phyloP scores from a whole-genome alignment of 30 jellyfish, hydroid and myxozoan genomes.

The Cassiopea xamachana region DNA sequence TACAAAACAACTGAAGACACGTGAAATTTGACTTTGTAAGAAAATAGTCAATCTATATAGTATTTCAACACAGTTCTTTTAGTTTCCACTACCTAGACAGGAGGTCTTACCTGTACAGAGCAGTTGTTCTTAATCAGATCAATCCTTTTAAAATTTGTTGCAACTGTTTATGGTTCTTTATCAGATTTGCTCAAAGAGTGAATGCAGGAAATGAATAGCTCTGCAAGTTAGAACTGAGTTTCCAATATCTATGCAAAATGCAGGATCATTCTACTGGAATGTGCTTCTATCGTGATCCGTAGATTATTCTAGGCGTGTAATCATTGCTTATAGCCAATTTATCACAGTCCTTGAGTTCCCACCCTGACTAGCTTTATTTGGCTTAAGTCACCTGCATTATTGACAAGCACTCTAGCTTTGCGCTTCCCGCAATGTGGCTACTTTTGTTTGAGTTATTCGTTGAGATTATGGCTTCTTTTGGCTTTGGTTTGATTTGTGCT shows the following conservation, averaged over 20 bases:
- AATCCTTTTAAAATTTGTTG: no score
- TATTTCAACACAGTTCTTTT: no score
- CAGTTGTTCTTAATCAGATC: no score
- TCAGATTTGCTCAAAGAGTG: no score
- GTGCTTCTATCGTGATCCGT: background rate
- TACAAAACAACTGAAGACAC: background rate
- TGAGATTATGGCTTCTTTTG: background rate
- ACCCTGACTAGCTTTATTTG: background rate
- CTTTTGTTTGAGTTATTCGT: background rate
- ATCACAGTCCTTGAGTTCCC: background rate
- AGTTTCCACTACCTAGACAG: no score
- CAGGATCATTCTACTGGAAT: background rate
- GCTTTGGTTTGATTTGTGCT: background rate
- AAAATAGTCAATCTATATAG: no score
- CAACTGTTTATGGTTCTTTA: no score
- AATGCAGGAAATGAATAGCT: no score
- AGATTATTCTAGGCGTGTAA: background rate
- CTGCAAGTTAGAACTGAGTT: no score
- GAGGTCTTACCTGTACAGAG: no score
- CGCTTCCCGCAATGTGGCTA: background rate
- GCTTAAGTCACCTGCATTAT: background rate
- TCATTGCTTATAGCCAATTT: background rate
- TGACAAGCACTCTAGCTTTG: background rate
- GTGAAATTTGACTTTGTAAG: background rate
- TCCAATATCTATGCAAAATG: background rate